Base-by-base conservation (phyloP, 2,888 invertebrate species). In the Prenolepis imparis region DNA sequence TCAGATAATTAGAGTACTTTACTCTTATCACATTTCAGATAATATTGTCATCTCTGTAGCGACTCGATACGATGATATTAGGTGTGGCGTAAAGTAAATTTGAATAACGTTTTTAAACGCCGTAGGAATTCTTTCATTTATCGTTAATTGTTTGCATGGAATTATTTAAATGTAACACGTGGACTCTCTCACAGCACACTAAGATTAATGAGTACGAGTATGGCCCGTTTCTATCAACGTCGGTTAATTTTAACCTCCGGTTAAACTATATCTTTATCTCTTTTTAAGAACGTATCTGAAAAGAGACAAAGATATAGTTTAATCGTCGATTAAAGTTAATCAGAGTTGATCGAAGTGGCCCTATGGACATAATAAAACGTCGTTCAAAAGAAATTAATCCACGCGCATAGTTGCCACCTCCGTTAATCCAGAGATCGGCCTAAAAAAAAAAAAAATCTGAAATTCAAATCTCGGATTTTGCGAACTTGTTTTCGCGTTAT, bases 1-100 rank as follows among this genome's bases (percentile, higher is more conserved):
- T 18, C n/a, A 75, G 82, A 87, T 87, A 84, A 86, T 86, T 85
- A 80, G 84, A 87, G 59, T 55, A 64, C 64, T 41, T n/a, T 63
- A 63, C 52, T 57, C 78, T 87, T 87, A 87, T 87, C 87, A 63
- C 18, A n/a, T 32, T 41, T 39, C 41, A 32, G 78, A 80, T 72
- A 80, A 59, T 18, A 36, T 36, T n/a, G 41, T 59, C 78, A 32
- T 59, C 8, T 55, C 21, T 6, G 15, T 18, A 18, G 28, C 12
- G 15, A 32, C 18, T 59, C 24, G 70, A 28, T 52, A n/a, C 21
- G 52, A 36, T n/a, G 5, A 52, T 68, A n/a, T n/a, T n/a, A n/a
- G 36, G 3, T 8, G 21, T 21, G 3, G 24, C 21, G 32, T 21
- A 21, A 59, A 70, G n/a, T 52, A 39, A 41, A 70, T 57, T 8